These are phyloP conservation scores for Lasioglossum villosulum DNA, from an alignment of 2,888 invertebrate genomes.

Conservation along the genomic window DNA sequence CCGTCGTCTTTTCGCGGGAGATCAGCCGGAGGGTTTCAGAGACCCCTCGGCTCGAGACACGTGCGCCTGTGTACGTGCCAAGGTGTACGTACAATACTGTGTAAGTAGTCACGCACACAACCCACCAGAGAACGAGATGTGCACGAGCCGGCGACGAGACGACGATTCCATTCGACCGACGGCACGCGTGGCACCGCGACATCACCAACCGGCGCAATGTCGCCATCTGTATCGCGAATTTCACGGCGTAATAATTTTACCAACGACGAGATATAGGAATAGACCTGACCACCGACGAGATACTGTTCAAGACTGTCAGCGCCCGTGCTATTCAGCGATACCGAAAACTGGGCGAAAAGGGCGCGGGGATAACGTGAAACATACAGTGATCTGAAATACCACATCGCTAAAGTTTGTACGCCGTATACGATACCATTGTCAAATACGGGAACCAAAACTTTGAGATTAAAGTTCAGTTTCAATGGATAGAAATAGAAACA, in stretches of 20 bases:
- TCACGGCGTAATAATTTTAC: slow-evolving; percentile 32
- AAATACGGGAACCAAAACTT: too few species aligned
- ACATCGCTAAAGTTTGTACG: too few species aligned
- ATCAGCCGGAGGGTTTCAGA: slow-evolving; percentile 32
- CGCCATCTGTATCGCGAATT: slow-evolving; percentile 72
- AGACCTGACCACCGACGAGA: too few species aligned
- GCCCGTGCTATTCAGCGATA: too few species aligned
- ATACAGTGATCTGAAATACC: too few species aligned
- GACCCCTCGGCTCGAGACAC: slow-evolving; percentile 37
- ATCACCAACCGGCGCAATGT: slow-evolving; percentile 47
- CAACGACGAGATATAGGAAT: too few species aligned
- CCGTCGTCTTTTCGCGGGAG: slow-evolving; percentile 42
- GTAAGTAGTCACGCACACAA: slow-evolving; percentile 21
- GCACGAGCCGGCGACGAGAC: slow-evolving; percentile 52
- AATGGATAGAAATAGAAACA: too few species aligned
- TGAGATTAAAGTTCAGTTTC: too few species aligned
- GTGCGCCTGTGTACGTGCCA: slow-evolving; percentile 27
- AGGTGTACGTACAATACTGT: slow-evolving; percentile 2
- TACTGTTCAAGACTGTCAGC: too few species aligned
- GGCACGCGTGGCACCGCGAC: slow-evolving; percentile 64
- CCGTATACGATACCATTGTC: too few species aligned
- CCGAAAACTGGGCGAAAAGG: too few species aligned
- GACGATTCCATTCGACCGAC: slow-evolving; percentile 41
- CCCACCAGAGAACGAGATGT: slow-evolving; percentile 35
- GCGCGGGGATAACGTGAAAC: too few species aligned